A percentile compares a stretch with the other conserved stretches of the same genome.
These are phyloP conservation scores for Anolis sagrei DNA, from an alignment of 2,113 vertebrate genomes.

Conservation along the genomic window DNA sequence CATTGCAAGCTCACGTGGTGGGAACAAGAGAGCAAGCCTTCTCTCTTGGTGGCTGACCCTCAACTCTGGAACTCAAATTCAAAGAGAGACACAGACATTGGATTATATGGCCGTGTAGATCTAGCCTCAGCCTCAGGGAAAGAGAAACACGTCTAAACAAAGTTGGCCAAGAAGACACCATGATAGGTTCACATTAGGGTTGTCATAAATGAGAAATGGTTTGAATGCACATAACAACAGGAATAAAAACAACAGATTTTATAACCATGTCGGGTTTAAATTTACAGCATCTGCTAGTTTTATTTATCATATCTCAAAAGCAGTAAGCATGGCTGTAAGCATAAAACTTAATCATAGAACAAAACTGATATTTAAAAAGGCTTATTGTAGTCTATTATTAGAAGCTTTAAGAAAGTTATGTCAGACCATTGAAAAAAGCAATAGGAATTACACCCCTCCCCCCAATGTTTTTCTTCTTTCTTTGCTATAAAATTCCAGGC, in stretches of 20 bases:
- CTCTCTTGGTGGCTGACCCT: too few relatives aligned
- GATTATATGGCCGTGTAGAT: too few relatives aligned
- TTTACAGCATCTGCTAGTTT: conserved; percentile 23
- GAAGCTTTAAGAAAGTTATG: background rate
- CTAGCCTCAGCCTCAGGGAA: too few relatives aligned
- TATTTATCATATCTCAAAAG: conserved; percentile 33
- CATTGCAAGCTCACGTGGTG: too few relatives aligned
- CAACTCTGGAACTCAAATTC: too few relatives aligned
- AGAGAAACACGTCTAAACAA: too few relatives aligned
- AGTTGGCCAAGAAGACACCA: too few relatives aligned
- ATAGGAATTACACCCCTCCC: too few relatives aligned
- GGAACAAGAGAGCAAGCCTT: too few relatives aligned
- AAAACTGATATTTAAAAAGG: conserved; percentile 7
- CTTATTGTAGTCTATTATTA: conserved; percentile 13
- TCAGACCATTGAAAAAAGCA: background rate
- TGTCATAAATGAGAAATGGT: too few relatives aligned
- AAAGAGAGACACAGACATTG: too few relatives aligned
- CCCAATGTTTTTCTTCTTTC: background rate
- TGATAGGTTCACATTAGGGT: too few relatives aligned
- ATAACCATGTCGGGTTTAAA: conserved; percentile 32
- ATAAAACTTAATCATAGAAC: conserved; percentile 46
- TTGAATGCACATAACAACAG: background rate
- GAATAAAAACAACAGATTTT: background rate
- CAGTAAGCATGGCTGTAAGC: conserved; percentile 54
- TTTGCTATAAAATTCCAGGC: background rate